phyloP scores from a whole-genome alignment of 2,113 vertebrate genomes.

The Leptodactylus fuscus region DNA sequence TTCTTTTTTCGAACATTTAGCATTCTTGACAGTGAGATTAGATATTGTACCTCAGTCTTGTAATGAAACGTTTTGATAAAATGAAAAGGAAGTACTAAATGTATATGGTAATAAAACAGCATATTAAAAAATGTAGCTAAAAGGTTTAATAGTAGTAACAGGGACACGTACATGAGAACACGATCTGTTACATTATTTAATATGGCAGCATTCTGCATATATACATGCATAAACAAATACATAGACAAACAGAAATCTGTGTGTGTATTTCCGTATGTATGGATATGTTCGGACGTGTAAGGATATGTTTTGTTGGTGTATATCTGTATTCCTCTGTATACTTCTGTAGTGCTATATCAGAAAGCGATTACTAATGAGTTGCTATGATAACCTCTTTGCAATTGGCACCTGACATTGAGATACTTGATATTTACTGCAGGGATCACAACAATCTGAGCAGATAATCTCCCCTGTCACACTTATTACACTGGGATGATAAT shows the following conservation, averaged over 20 bases:
- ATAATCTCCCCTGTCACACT: not conserved
- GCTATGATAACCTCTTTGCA: not conserved
- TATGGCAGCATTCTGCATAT: too few species aligned
- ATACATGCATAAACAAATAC: too few species aligned
- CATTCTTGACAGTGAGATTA: too few species aligned
- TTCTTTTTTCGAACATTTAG: too few species aligned
- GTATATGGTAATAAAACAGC: too few species aligned
- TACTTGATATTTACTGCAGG: not conserved
- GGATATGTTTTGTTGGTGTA: not conserved
- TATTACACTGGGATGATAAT: not conserved
- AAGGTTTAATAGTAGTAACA: too few species aligned
- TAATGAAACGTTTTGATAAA: not conserved
- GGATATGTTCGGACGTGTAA: not conserved
- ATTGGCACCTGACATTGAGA: not conserved
- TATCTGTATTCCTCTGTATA: too few species aligned
- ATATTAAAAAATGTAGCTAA: too few species aligned
- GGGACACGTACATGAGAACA: too few species aligned
- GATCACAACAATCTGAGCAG: not conserved
- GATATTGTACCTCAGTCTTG: not conserved
- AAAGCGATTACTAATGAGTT: not conserved
- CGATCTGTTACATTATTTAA: too few species aligned
- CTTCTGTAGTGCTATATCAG: not conserved
- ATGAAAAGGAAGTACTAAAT: too few species aligned
- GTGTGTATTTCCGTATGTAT: not conserved
- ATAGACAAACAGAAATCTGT: too few species aligned